These are phyloP conservation scores for Ephialtes manifestator DNA, from an alignment of 2,888 invertebrate genomes.

Conservation along the genomic window DNA sequence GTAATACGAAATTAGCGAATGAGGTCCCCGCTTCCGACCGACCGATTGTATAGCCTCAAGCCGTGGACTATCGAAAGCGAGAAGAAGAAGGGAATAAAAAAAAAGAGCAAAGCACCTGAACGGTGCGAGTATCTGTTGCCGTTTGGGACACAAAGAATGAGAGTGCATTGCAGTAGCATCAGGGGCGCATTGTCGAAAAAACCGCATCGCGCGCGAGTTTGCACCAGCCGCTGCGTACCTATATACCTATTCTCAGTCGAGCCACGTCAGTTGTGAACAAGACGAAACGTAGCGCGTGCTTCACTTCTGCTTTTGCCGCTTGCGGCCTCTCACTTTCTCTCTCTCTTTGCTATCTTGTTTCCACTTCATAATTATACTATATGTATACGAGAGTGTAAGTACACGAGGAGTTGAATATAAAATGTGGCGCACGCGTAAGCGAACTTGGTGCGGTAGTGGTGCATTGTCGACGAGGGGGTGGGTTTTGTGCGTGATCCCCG, in stretches of 20 bases:
- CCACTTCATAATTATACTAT: conserved; percentile 66
- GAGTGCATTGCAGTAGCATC: conserved; percentile 59
- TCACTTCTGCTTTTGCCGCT: conserved; percentile 69
- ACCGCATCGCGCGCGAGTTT: conserved; percentile 75
- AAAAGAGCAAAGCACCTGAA: conserved; percentile 64
- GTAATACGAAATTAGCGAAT: conserved; percentile 80
- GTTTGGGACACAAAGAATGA: conserved; percentile 54
- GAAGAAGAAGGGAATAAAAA: conserved; percentile 69
- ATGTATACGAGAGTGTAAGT: conserved; percentile 68
- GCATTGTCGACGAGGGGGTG: conserved; percentile 55
- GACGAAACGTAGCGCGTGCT: conserved; percentile 80
- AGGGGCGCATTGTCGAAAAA: conserved; percentile 79
- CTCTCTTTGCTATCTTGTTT: conserved; percentile 60
- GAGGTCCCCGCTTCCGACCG: conserved; percentile 68
- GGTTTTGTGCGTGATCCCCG: conserved; percentile 62
- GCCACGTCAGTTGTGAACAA: conserved; percentile 81
- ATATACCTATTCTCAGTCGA: conserved; percentile 61
- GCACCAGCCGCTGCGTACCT: conserved; percentile 46
- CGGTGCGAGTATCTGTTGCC: conserved; percentile 54
- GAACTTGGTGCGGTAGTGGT: conserved; percentile 38
- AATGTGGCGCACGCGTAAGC: conserved; percentile 53
- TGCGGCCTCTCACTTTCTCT: conserved; percentile 34
- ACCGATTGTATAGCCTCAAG: conserved; percentile 38
- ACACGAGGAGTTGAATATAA: conserved; percentile 64
- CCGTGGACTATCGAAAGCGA: conserved; percentile 61